Conservation (phyloP, 2,797 vertebrate species). For the Odontamblyopus rebecca region DNA sequence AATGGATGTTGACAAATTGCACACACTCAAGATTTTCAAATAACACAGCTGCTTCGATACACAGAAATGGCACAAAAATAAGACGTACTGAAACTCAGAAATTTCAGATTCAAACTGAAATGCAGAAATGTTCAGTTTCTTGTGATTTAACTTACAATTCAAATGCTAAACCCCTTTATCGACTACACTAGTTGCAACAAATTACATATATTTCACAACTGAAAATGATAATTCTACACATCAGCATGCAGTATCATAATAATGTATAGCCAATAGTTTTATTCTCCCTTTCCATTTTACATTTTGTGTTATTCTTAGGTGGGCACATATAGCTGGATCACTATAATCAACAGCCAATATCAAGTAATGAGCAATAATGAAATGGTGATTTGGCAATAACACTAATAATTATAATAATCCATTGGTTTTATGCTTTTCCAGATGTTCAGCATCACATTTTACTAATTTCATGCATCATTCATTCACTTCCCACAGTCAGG, state of each 20-base stretch:
- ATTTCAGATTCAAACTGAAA: background rate
- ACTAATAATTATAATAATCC: too few species aligned
- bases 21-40: constrained; percentile 39
- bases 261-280: background rate
- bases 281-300: background rate
- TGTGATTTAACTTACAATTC: background rate
- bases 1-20: constrained; percentile 73
- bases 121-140: background rate
- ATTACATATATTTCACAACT: background rate
- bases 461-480: background rate
- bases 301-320: background rate
- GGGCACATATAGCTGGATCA: too few species aligned
- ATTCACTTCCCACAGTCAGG: background rate
- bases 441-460: background rate
- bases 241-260: too few species aligned
- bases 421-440: background rate
- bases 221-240: too few species aligned
- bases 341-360: background rate
- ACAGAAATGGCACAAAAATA: background rate
- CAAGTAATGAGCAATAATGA: background rate
- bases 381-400: background rate
- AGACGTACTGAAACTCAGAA: background rate
- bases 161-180: background rate
- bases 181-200: background rate
- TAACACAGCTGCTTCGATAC: background rate